Evolutionary conservation across 2,113 vertebrate genomes (phyloP), one percentile per base, ranked within the genome.

Genomic region (Marcusenius ussheri): DNA sequence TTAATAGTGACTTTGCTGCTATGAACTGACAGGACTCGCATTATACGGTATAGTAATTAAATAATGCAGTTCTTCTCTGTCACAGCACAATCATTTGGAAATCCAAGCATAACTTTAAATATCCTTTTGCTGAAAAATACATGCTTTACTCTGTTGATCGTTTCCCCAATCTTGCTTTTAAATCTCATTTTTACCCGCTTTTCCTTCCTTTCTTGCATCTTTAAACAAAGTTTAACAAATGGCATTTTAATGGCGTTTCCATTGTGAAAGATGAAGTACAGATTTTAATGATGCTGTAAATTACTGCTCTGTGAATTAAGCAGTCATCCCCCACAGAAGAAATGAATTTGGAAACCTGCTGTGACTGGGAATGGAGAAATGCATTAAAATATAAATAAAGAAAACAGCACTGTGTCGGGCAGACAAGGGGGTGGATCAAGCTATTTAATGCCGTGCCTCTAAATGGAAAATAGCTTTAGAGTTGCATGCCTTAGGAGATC

Each of bases 271-370:
- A 84, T 84, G 46, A 47, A 84, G 17, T 24, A 47, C 83, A 84
- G 13, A 84, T 10, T 45, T n/a, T 84, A n/a, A 45, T 46, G 45
- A 42, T n/a, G 83, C 45, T 84, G 42, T 84, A 84, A 84, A 47
- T 84, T 84, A 47, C 21, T 47, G 83, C 24, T 45, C 19, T 84
- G 83, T 74, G 47, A 66, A 46, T 91, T 91, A 91, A 91, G 77
- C 83, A 91, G 89, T 2, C 35, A 3, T 5, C 62, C 50, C 31
- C 10, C 3, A 39, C 5, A 47, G 66, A 83, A 74, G 74, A 83
- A 84, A 31, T 90, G 88, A 91, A 90, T 90, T 88, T 91, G 80
- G 89, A 89, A 91, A 92, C 89, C n/a, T 86, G 24, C 58, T 88
- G 83, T 83, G 91, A 90, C 89, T 83, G 50, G 88, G 90, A 85